Percentiles rank a stretch among this genome's conserved stretches.
phyloP scores from a whole-genome alignment of 2,888 invertebrate genomes.

The Nebria brevicollis region DNA sequence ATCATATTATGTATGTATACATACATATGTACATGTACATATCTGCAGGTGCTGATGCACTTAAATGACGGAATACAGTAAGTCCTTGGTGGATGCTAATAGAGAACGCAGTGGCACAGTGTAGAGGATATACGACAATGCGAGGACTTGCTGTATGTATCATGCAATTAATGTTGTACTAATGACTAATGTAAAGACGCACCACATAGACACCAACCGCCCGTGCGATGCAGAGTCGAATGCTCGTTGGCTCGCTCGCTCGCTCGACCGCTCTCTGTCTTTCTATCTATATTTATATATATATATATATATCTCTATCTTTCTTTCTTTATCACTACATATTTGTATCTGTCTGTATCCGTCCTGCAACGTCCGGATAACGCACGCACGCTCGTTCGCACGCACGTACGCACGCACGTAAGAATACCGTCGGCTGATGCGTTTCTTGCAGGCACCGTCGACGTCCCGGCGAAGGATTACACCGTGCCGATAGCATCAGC shows the following conservation, averaged over 20 bases:
- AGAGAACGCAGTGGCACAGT: no score
- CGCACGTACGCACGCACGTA: conserved; percentile 63
- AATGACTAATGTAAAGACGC: neutral
- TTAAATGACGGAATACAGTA: neutral
- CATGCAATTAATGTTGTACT: neutral
- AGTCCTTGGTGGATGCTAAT: neutral
- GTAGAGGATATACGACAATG: neutral
- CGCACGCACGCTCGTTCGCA: conserved; percentile 61
- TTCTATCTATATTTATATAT: neutral
- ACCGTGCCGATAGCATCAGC: conserved; percentile 58
- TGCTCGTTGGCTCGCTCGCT: neutral
- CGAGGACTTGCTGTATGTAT: neutral
- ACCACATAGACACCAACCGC: neutral
- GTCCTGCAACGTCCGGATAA: conserved; percentile 3
- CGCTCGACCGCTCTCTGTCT: neutral
- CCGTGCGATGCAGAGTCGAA: neutral
- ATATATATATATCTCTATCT: neutral
- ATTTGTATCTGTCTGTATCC: neutral
- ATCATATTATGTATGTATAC: neutral
- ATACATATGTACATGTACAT: no score
- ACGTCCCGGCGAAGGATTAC: conserved; percentile 58
- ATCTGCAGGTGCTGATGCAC: neutral
- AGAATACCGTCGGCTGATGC: conserved; percentile 53
- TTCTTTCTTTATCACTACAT: neutral
- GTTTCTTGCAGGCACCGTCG: conserved; percentile 63